These are phyloP conservation scores for Caenorhabditis sp. DNA, from an alignment of 2,888 invertebrate genomes.

Conservation along the genomic window DNA sequence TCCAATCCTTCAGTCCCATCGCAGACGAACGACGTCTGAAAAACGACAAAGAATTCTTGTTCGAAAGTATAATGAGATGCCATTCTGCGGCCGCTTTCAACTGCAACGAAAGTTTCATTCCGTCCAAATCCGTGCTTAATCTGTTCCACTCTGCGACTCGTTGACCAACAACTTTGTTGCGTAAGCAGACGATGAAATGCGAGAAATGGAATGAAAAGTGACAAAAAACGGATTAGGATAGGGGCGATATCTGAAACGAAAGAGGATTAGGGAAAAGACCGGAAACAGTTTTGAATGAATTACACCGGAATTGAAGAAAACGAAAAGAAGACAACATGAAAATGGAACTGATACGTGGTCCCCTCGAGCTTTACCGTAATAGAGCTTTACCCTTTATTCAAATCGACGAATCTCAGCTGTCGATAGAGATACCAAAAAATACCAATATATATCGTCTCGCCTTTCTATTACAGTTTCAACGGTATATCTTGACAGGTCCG, in stretches of 20 bases:
- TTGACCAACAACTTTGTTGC: conserved; percentile 28
- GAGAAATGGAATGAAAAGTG: neutral
- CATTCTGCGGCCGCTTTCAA: neutral
- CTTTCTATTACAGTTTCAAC: too few species aligned
- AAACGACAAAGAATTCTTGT: conserved; percentile 12
- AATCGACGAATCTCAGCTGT: too few species aligned
- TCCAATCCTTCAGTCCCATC: neutral
- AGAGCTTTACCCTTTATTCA: too few species aligned
- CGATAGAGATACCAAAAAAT: too few species aligned
- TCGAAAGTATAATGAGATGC: conserved; percentile 44
- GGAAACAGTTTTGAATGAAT: too few species aligned
- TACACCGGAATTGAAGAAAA: too few species aligned
- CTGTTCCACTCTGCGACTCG: conserved; percentile 23
- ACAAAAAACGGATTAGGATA: conserved; percentile 21
- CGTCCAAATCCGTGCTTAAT: conserved; percentile 30
- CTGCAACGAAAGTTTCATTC: conserved; percentile 13
- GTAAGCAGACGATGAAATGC: neutral
- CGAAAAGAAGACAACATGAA: too few species aligned
- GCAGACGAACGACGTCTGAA: conserved; percentile 2
- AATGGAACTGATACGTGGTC: too few species aligned
- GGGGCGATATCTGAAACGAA: too few species aligned
- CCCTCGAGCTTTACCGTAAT: too few species aligned
- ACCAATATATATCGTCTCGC: too few species aligned
- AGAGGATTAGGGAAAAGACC: neutral
- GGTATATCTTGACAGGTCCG: too few species aligned